A percentile compares a stretch with the other conserved stretches of the same genome.
These are phyloP conservation scores for Acrocephalus arundinaceus DNA, from an alignment of 2,113 vertebrate genomes.

Conservation along the genomic window DNA sequence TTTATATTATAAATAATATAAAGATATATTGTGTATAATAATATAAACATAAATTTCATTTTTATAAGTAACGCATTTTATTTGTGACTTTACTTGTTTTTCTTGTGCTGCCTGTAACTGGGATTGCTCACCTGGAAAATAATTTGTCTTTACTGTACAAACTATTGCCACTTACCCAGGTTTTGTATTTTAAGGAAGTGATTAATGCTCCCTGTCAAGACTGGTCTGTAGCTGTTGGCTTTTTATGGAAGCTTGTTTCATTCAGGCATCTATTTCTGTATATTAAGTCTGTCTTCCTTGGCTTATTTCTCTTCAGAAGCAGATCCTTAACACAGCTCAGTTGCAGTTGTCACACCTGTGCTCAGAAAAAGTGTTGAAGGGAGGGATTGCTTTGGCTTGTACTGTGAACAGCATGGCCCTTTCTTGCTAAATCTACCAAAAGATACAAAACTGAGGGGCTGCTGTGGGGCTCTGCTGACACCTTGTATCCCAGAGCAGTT, in stretches of 20 bases:
- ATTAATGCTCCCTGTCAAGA: not conserved
- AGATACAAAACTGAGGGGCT: not conserved
- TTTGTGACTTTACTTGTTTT: not conserved
- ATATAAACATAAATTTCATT: not conserved
- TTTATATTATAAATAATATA: not conserved
- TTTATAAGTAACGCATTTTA: not conserved
- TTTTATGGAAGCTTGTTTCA: not conserved
- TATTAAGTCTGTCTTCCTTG: not conserved
- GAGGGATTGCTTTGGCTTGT: not conserved
- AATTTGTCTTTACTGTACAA: not conserved
- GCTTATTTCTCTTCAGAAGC: not conserved
- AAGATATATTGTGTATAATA: not conserved
- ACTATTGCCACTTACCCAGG: not conserved
- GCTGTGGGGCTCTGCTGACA: fast-evolving
- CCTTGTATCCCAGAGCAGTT: not conserved
- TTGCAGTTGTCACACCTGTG: not conserved
- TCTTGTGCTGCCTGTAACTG: not conserved
- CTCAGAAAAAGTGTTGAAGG: not conserved
- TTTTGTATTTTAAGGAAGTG: not conserved
- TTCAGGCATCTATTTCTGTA: not conserved
- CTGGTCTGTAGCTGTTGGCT: not conserved
- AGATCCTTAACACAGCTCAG: not conserved
- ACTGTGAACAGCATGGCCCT: not conserved
- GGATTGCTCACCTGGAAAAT: not conserved
- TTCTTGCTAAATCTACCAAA: not conserved